Conservation (phyloP, 2,888 invertebrate genomes). For the Melieria picta region DNA sequence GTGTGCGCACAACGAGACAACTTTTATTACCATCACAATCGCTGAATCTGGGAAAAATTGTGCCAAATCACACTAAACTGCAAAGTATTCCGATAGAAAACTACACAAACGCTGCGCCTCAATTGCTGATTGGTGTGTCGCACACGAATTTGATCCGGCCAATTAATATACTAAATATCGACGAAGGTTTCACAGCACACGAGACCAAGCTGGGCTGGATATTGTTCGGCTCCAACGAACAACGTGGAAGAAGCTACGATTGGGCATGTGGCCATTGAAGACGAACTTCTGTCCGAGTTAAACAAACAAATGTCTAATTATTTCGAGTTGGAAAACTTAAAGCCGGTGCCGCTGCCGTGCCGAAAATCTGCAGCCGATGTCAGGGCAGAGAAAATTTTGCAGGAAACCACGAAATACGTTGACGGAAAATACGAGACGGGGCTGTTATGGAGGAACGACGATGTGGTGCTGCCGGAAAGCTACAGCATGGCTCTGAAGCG, state of each 20-base stretch:
- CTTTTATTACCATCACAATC: not conserved
- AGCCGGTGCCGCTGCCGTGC: conserved; percentile 5
- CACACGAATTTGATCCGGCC: conserved; percentile 3
- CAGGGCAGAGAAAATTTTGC: not conserved
- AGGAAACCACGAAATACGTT: conserved; percentile 3
- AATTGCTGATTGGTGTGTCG: conserved; percentile 7
- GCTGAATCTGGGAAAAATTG: conserved; percentile 6
- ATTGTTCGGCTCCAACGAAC: not conserved
- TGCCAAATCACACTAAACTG: not conserved
- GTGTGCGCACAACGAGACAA: conserved; percentile 9
- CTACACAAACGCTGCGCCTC: not conserved
- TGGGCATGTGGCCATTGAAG: not conserved
- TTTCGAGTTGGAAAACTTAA: conserved; percentile 7
- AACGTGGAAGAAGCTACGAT: not conserved
- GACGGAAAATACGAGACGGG: not conserved
- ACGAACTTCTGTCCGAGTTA: not conserved
- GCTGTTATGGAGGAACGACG: conserved; percentile 3
- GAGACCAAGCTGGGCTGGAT: conserved; percentile 8
- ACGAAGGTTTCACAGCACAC: conserved; percentile 3
- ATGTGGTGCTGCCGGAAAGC: too few species aligned
- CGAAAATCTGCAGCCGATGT: conserved; percentile 3
- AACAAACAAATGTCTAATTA: not conserved
- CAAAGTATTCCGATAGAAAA: not conserved
- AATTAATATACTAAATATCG: not conserved
- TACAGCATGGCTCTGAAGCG: not conserved